Evolutionary conservation across 2,888 invertebrate species (phyloP), one percentile per base, ranked within the genome.

Genomic region (Hermaeophaga mercurialis): DNA sequence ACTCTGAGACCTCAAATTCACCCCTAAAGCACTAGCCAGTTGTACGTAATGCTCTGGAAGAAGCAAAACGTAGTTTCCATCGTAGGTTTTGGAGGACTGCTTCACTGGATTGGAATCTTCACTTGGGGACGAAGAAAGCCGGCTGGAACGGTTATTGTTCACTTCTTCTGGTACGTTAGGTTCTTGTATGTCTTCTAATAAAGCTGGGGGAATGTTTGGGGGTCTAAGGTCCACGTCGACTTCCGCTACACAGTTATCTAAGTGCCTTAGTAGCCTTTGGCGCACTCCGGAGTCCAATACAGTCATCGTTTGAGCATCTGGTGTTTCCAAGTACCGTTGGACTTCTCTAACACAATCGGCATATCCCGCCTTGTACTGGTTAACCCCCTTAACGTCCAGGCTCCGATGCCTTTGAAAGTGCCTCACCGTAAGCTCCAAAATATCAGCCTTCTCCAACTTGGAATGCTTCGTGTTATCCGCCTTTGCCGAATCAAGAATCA

Each of bases 391-490:
- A 64, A 82, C 83, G 63, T 86, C 85, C 26, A 87, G 77, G 63
- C 86, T 85, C 62, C 88, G 82, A 72, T 89, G 88, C 64, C 87
- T 78, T 74, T 90, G 90, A 64, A 93, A 84, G 75, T 91, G 90
- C 56, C 90, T 81, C 45, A 92, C 91, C 1, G 91, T 90, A 74
- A 91, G 81, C 77, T 92, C 92, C 61, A 92, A 78, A 66, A 92
- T 91, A 77, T 92, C 92, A 2, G 90, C 89, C 75, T 92, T 92
- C 77, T 92, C 91, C 75, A 91, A 80, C 78, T 91, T 92, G 59
- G 89, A 88, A 73, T 91, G 90, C 71, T 87, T 87, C 46, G 87
- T 86, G 74, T 84, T 84, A 80, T 80, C 85, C 68, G 79, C 81
- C 74, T 85, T 84, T 34, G 86, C 86, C 56, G 86, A 85, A 77